phyloP scores from a whole-genome alignment of 92 coral and sea anemone genomes.

The Paragorgia papillata region DNA sequence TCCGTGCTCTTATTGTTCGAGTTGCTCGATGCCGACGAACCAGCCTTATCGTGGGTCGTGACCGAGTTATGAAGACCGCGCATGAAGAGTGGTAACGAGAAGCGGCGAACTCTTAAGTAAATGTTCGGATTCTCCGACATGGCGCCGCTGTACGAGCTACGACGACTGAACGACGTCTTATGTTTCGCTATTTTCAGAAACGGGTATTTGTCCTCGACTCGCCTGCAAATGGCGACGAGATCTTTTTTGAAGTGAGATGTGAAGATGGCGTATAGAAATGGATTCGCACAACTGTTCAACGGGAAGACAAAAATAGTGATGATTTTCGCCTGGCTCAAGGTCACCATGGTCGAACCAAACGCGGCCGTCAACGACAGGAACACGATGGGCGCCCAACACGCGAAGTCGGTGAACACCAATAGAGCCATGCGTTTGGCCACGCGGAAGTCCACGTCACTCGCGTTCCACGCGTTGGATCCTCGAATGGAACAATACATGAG shows the following conservation, averaged over 20 bases:
- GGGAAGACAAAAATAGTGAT: slow-evolving; percentile 91
- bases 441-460: slow-evolving; percentile 86
- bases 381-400: slow-evolving; percentile 96
- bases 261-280: slow-evolving; percentile 88
- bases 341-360: slow-evolving; percentile 73
- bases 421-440: slow-evolving; percentile 94
- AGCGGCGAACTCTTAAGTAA: slow-evolving; percentile 10
- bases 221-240: slow-evolving; percentile 69
- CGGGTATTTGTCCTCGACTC: slow-evolving; percentile 68
- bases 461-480: slow-evolving; percentile 99
- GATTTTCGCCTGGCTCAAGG: slow-evolving; percentile 82
- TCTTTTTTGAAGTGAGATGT: slow-evolving; percentile 93
- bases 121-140: slow-evolving; percentile 40
- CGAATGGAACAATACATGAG: slow-evolving; percentile 84
- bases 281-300: slow-evolving; percentile 91
- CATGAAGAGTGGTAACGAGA: slow-evolving; percentile 17
- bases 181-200: slow-evolving; percentile 25
- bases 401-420: slow-evolving; percentile 86
- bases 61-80: slow-evolving; percentile 26
- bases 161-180: slow-evolving; percentile 34
- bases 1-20: slow-evolving; percentile 31
- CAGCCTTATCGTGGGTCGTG: slow-evolving; percentile 19
- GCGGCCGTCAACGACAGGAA: slow-evolving; percentile 85
- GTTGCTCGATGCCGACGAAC: slow-evolving; percentile 16
- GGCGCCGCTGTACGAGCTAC: slow-evolving; percentile 43